Base-by-base conservation (phyloP, 2,888 invertebrate species). In the Dicranocentrus wangi region DNA sequence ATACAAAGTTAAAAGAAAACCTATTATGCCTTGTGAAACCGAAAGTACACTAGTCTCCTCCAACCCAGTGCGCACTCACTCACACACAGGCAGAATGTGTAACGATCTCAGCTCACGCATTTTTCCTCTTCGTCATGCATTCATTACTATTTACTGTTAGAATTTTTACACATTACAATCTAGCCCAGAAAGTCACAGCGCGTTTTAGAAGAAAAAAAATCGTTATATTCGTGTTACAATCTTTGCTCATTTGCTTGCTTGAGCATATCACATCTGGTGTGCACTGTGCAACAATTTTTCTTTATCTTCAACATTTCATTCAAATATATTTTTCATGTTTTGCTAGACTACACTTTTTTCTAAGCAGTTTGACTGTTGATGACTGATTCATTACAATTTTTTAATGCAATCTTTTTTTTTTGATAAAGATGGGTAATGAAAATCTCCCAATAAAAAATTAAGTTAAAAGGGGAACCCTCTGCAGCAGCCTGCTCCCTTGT, bases 11-110 rank as follows among this genome's bases (percentile, higher is more conserved):
- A 32, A 21, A 39, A 58, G 28, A 55, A 43, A 23, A 23, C 15
- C 25, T 21, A 75, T 75, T 75, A 58, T 75, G 25, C 60, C 77
- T 77, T 77, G 60, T 61, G 69, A 77, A 77, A 77, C 77, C 47
- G 77, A 77, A 76, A 76, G 77, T 76, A 68, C 60, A 39, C 25
- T 53, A 66, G 68, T 58, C 60, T 58, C 68, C 58, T 68, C 58
- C 68, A 75, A 55, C 42, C 32, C 43, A 53, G n/a, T 43, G 19
- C 15, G 39, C 13, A 39, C 39, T 39, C 39, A 51, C 51, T n/a
- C 51, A n/a, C 7, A 3, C n/a, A 51, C n/a, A 17, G 7, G n/a
- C 10, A 10, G n/a, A 51, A 5, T 5, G 55, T 55, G 53, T 60
- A 76, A 77, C 39, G 60, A 69, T 68, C 61, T 42, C 65, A 47